Percentiles rank a stretch among this genome's conserved stretches.
These are phyloP conservation scores for Poecilia gillii DNA, from an alignment of 2,797 vertebrate species.

Conservation along the genomic window DNA sequence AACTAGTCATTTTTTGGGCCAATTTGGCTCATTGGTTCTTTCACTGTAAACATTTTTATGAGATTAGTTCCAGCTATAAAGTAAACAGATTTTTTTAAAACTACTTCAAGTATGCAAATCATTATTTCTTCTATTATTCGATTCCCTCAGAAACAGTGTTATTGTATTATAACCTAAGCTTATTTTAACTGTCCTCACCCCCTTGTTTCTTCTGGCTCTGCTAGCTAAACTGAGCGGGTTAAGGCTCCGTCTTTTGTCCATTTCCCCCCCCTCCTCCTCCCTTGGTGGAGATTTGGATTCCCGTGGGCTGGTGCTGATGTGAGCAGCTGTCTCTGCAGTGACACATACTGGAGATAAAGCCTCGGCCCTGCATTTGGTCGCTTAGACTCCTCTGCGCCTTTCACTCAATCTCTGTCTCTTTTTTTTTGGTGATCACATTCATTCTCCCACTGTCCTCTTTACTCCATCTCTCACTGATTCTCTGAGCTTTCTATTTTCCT, in stretches of 20 bases:
- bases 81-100: neutral
- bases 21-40: neutral
- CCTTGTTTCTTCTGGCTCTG: slow-evolving; percentile 51
- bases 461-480: slow-evolving; percentile 50
- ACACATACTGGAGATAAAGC: slow-evolving; percentile 78
- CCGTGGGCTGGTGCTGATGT: slow-evolving; percentile 74
- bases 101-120: neutral
- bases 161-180: neutral
- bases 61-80: neutral
- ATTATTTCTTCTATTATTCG: neutral
- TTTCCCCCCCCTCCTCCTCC: slow-evolving; percentile 31
- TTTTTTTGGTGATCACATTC: slow-evolving; percentile 24
- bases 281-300: slow-evolving; percentile 61
- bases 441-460: slow-evolving; percentile 31
- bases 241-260: slow-evolving; percentile 34
- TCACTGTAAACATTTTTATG: neutral
- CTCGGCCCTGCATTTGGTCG: slow-evolving; percentile 38
- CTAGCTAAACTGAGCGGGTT: slow-evolving; percentile 40
- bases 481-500: slow-evolving; percentile 17
- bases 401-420: slow-evolving; percentile 44
- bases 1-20: neutral
- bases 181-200: neutral
- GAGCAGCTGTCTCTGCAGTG: slow-evolving; percentile 80
- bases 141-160: neutral
- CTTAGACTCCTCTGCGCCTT: slow-evolving; percentile 57